phyloP scores from a whole-genome alignment of 2,888 invertebrate genomes.

The Monoplex corrugatus region DNA sequence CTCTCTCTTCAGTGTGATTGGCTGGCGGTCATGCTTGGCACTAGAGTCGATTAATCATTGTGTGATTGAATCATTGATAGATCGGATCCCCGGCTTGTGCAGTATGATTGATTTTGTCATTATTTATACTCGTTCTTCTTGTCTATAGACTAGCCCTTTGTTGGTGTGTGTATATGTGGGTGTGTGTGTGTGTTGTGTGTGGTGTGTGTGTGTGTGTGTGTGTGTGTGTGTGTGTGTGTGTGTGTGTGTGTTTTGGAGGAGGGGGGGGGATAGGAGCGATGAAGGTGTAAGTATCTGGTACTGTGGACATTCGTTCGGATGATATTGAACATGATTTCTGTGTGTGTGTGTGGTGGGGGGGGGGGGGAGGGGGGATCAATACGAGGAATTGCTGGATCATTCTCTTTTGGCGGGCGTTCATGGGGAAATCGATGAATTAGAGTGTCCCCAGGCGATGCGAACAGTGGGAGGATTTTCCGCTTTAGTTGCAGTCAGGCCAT shows the following conservation, averaged over 20 bases:
- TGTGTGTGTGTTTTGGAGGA: slow-evolving; percentile 3
- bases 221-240: neutral
- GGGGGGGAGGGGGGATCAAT: neutral
- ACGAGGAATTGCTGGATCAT: neutral
- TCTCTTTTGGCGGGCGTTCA: slow-evolving; percentile 16
- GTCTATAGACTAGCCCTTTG: neutral
- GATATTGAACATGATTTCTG: too few species aligned
- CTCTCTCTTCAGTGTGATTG: too few species aligned
- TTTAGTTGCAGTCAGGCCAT: slow-evolving; percentile 18
- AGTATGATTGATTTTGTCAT: too few species aligned
- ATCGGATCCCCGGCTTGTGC: too few species aligned
- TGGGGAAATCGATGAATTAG: slow-evolving; percentile 14
- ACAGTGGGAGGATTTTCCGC: slow-evolving; percentile 27
- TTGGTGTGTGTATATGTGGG: neutral
- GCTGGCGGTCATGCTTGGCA: too few species aligned
- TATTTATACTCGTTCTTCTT: too few species aligned
- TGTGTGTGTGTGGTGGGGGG: neutral
- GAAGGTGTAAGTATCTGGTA: too few species aligned
- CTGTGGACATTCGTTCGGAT: too few species aligned
- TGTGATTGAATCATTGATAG: too few species aligned
- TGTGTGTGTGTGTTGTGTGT: neutral
- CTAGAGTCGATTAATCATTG: too few species aligned
- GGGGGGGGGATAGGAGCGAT: too few species aligned
- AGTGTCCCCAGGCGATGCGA: neutral
- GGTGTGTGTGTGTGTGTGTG: neutral